Percentiles rank a stretch among this genome's conserved stretches.
Evolutionary conservation across 2,113 vertebrate genomes (phyloP).

Genomic region (Spilogale gracilis): DNA sequence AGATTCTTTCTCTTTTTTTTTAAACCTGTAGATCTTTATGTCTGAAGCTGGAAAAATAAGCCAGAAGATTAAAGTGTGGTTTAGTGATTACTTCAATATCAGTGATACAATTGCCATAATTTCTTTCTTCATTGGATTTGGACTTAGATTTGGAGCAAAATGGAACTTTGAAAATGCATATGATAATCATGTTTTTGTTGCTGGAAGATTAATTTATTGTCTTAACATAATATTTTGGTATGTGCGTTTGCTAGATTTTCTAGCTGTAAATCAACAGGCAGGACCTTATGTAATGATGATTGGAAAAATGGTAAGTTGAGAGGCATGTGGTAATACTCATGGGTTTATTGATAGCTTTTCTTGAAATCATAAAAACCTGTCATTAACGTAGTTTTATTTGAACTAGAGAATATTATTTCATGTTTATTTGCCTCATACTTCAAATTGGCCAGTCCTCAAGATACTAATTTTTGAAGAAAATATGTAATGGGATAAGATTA

Average conservation of each 20-base stretch:
- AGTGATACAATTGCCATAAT: constrained; percentile 97
- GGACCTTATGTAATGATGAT: constrained; percentile 99
- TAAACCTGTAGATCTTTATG: constrained; percentile 95
- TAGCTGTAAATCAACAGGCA: constrained; percentile 99
- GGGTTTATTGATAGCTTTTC: neutral
- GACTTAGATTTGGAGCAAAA: constrained; percentile 93
- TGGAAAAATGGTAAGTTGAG: constrained; percentile 97
- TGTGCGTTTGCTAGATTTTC: constrained; percentile 97
- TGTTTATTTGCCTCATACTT: constrained; percentile 27
- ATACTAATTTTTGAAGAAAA: constrained; percentile 44
- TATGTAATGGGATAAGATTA: constrained; percentile 12
- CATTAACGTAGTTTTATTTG: constrained; percentile 2
- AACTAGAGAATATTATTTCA: constrained; percentile 40
- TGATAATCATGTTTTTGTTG: constrained; percentile 88
- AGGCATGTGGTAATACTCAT: neutral
- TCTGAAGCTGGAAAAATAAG: constrained; percentile 98
- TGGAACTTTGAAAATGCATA: constrained; percentile 86
- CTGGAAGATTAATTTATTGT: constrained; percentile 96
- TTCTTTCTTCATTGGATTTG: constrained; percentile 97
- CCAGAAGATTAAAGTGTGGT: constrained; percentile 99
- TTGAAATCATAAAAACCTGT: constrained; percentile 18
- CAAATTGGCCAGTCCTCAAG: neutral
- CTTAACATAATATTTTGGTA: constrained; percentile 99
- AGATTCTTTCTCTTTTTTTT: constrained; percentile 43
- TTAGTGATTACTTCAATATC: constrained; percentile 97